phyloP scores from a whole-genome alignment of 2,888 invertebrate genomes.

The Tetragonisca angustula region DNA sequence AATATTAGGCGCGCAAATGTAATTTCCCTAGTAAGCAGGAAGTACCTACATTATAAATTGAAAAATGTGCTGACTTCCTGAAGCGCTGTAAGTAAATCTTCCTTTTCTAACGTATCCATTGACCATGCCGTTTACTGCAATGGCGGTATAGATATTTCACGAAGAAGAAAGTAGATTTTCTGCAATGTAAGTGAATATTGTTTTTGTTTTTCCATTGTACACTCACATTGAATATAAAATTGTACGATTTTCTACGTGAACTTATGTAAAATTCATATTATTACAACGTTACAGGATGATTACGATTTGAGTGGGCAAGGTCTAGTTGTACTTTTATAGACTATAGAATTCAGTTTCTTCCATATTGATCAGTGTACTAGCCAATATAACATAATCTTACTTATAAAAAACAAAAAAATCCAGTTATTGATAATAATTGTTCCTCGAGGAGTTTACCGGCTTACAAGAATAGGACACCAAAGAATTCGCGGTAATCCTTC shows the following conservation, averaged over 20 bases:
- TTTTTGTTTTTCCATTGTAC: conserved; percentile 6
- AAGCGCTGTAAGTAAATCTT: conserved; percentile 59
- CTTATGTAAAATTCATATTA: conserved; percentile 19
- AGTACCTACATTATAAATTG: conserved; percentile 32
- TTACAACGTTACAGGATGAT: conserved; percentile 44
- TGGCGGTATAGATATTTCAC: conserved; percentile 73
- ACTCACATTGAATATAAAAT: neutral
- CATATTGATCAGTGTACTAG: conserved; percentile 62
- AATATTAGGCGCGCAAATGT: conserved; percentile 6
- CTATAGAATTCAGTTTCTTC: conserved; percentile 65
- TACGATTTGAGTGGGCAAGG: conserved; percentile 53
- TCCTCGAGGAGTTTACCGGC: conserved; percentile 20
- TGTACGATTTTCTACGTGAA: conserved; percentile 1
- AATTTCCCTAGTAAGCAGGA: conserved; percentile 55
- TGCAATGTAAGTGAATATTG: conserved; percentile 64
- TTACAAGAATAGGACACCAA: conserved; percentile 30
- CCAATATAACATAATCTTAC: conserved; percentile 41
- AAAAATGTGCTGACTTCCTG: conserved; percentile 63
- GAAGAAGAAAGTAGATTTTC: conserved; percentile 62
- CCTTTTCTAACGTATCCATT: conserved; percentile 69
- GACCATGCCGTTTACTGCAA: conserved; percentile 77
- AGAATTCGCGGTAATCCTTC: conserved; percentile 47
- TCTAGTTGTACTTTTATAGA: conserved; percentile 60
- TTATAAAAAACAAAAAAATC: conserved; percentile 24
- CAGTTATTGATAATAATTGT: conserved; percentile 27